phyloP scores from a whole-genome alignment of 2,888 invertebrate species.

The Hypsopygia costalis region DNA sequence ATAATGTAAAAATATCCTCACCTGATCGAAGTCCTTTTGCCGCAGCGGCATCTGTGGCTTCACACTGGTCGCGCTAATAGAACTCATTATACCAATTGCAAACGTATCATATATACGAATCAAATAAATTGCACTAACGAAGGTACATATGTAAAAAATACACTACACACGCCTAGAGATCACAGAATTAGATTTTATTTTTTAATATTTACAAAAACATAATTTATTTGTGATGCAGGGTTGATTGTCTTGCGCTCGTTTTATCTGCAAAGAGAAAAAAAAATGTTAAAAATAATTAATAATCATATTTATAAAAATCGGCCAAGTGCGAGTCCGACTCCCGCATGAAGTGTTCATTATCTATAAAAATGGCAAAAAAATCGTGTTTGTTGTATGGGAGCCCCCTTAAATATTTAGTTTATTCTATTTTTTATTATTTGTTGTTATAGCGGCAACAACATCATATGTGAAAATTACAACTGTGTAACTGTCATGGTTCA shows the following conservation, averaged over 20 bases:
- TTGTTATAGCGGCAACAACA: too few species aligned
- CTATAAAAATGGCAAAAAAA: too few species aligned
- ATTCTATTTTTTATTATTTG: too few species aligned
- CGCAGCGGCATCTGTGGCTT: conserved; percentile 81
- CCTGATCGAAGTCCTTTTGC: conserved; percentile 89
- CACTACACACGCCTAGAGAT: conserved; percentile 51
- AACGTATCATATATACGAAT: conserved; percentile 13
- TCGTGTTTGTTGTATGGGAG: too few species aligned
- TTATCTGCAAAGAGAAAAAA: conserved; percentile 47
- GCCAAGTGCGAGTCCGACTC: too few species aligned
- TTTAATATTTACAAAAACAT: conserved; percentile 45
- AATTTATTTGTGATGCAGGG: conserved; percentile 36
- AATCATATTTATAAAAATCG: too few species aligned
- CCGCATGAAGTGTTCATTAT: too few species aligned
- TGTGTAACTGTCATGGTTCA: too few species aligned
- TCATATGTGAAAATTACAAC: too few species aligned
- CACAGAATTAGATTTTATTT: conserved; percentile 41
- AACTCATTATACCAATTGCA: conserved; percentile 39
- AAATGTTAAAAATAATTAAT: too few species aligned
- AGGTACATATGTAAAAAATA: conserved; percentile 35
- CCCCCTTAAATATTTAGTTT: too few species aligned
- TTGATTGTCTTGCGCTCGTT: conserved; percentile 31
- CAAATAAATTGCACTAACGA: conserved; percentile 35
- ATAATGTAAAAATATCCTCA: conserved; percentile 25
- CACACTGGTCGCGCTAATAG: conserved; percentile 36